A percentile compares a stretch with the other conserved stretches of the same genome.
Evolutionary conservation across 2,888 invertebrate species (phyloP).

Genomic region (Epirrhoe tristata): DNA sequence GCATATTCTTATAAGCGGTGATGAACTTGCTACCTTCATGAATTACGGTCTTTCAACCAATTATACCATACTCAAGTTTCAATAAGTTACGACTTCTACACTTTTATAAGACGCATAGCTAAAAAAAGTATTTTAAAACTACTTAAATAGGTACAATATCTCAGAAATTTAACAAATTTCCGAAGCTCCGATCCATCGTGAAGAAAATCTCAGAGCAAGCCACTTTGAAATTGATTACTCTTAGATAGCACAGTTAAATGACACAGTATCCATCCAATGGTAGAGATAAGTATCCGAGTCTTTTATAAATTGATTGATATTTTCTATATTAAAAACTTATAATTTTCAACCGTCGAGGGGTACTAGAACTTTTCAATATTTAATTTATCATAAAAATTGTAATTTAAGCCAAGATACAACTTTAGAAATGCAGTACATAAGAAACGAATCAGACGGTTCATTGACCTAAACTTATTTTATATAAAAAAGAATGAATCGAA

Average conservation of each 20-base stretch:
- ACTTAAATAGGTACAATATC: neutral
- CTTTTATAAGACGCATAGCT: neutral
- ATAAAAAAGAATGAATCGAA: no score
- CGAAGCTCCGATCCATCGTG: slow-evolving; percentile 21
- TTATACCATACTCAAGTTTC: no score
- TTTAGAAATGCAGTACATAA: no score
- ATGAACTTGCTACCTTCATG: no score
- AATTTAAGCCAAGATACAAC: no score
- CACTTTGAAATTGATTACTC: slow-evolving; percentile 30
- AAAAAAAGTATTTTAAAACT: no score
- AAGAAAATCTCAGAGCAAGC: slow-evolving; percentile 24
- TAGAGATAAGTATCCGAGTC: slow-evolving; percentile 4
- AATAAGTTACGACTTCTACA: neutral
- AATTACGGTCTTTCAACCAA: no score
- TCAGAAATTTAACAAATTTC: neutral
- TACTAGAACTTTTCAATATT: no score
- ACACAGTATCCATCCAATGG: neutral
- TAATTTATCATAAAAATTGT: no score
- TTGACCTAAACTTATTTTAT: no score
- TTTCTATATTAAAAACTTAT: neutral
- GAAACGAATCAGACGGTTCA: no score
- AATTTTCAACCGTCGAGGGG: neutral
- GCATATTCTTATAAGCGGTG: no score
- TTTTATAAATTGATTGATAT: slow-evolving; percentile 14
- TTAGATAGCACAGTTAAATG: slow-evolving; percentile 21